A percentile compares a stretch with the other conserved stretches of the same genome.
Conservation (phyloP, 2,888 invertebrate genomes). For the Drosophila melanosoma region DNA sequence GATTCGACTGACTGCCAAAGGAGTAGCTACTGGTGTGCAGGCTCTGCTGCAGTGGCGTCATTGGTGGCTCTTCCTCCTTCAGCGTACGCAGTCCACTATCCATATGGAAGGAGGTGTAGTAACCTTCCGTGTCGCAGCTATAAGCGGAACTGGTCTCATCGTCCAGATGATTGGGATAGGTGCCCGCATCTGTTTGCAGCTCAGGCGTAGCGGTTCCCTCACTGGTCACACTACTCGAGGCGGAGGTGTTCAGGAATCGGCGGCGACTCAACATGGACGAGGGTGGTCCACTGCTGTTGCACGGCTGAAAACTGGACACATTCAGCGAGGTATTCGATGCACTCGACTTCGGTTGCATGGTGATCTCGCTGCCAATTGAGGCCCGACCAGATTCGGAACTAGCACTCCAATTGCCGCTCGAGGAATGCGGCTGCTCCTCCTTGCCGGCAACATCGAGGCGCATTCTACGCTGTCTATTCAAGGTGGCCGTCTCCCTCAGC, state of each 20-base stretch:
- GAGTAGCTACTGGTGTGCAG: conserved; percentile 88
- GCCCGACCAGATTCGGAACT: conserved; percentile 95
- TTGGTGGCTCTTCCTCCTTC: conserved; percentile 90
- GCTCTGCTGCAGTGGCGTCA: conserved; percentile 90
- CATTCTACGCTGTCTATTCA: conserved; percentile 89
- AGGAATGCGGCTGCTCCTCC: conserved; percentile 94
- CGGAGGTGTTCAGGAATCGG: conserved; percentile 90
- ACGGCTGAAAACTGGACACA: conserved; percentile 85
- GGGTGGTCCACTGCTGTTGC: conserved; percentile 87
- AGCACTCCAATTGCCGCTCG: conserved; percentile 97
- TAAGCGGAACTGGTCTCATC: conserved; percentile 96
- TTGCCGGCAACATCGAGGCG: conserved; percentile 84
- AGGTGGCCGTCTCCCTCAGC: conserved; percentile 90
- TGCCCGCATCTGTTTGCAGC: conserved; percentile 89
- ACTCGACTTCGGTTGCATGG: conserved; percentile 89
- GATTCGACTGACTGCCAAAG: conserved; percentile 89
- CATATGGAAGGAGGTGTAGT: conserved; percentile 98
- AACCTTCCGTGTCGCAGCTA: conserved; percentile 98
- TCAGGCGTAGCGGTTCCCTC: conserved; percentile 94
- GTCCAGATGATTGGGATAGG: conserved; percentile 87
- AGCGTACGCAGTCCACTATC: conserved; percentile 96
- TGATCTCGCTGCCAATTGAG: conserved; percentile 93
- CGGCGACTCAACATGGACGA: conserved; percentile 90
- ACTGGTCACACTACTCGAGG: conserved; percentile 93
- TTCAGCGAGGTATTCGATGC: conserved; percentile 90